Conservation (phyloP, 2,888 invertebrate species). For the Epistrophe grossulariae region DNA sequence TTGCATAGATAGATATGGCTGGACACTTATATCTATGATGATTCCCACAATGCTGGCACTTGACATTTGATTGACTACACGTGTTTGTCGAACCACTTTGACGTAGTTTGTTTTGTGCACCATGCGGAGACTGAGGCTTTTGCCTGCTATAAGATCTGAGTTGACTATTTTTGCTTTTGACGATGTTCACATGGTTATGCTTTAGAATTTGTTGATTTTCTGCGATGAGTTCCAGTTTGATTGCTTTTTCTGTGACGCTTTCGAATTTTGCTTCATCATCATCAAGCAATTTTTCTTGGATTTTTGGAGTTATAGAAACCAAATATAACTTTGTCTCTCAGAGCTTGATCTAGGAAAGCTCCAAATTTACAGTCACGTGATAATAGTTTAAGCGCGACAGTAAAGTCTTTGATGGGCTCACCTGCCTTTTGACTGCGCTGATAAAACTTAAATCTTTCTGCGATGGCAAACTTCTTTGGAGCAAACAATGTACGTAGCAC, state of each 20-base stretch:
- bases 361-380: constrained; percentile 14
- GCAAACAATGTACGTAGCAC: constrained; percentile 11
- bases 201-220: constrained; percentile 33
- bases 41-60: too few relatives aligned
- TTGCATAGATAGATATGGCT: too few relatives aligned
- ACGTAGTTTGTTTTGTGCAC: not conserved
- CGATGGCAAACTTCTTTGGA: constrained; percentile 31
- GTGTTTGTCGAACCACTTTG: not conserved
- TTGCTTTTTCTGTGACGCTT: constrained; percentile 3
- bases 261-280: constrained; percentile 41
- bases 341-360: constrained; percentile 22
- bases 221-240: constrained; percentile 33
- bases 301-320: constrained; percentile 29
- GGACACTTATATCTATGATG: too few relatives aligned
- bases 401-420: constrained; percentile 11
- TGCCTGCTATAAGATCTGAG: not conserved
- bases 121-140: too few relatives aligned
- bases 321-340: constrained; percentile 37
- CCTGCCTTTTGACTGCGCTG: constrained; percentile 29
- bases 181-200: constrained; percentile 3
- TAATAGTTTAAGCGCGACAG: constrained; percentile 20
- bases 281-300: constrained; percentile 37
- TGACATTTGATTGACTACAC: too few relatives aligned
- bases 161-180: not conserved
- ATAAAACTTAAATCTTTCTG: constrained; percentile 37